Evolutionary conservation across 2,113 vertebrate species (phyloP).

Genomic region (Tapirus terrestris): DNA sequence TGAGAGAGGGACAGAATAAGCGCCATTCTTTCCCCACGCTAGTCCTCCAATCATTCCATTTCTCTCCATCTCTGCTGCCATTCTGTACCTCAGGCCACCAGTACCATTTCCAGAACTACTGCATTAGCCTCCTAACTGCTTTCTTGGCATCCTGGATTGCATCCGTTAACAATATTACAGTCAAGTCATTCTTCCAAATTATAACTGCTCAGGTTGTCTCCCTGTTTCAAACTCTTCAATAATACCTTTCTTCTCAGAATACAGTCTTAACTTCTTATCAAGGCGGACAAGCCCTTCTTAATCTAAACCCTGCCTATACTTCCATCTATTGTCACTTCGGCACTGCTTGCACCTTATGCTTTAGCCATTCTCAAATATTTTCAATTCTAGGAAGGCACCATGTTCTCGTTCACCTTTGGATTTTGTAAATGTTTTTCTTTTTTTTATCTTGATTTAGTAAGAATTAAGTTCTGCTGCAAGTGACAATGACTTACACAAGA

Average conservation of each 20-base stretch:
- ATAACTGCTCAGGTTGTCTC: neutral
- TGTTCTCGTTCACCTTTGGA: neutral
- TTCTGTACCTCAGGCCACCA: neutral
- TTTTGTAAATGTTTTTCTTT: neutral
- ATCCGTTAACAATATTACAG: neutral
- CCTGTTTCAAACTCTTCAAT: neutral
- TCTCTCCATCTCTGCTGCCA: neutral
- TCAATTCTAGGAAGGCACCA: neutral
- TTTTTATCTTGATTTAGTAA: neutral
- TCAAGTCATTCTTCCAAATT: neutral
- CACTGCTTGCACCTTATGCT: neutral
- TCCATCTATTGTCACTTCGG: neutral
- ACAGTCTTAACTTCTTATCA: neutral
- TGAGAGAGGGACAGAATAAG: neutral
- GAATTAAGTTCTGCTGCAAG: neutral
- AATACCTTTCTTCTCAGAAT: neutral
- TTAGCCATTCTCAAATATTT: neutral
- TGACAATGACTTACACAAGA: neutral
- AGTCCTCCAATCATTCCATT: neutral
- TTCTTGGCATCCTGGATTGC: neutral
- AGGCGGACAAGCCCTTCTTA: neutral
- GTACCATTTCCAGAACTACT: neutral
- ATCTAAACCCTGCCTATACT: neutral
- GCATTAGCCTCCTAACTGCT: neutral
- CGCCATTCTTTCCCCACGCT: neutral